phyloP scores from a whole-genome alignment of 2,113 vertebrate genomes.

The Tachycineta bicolor region DNA sequence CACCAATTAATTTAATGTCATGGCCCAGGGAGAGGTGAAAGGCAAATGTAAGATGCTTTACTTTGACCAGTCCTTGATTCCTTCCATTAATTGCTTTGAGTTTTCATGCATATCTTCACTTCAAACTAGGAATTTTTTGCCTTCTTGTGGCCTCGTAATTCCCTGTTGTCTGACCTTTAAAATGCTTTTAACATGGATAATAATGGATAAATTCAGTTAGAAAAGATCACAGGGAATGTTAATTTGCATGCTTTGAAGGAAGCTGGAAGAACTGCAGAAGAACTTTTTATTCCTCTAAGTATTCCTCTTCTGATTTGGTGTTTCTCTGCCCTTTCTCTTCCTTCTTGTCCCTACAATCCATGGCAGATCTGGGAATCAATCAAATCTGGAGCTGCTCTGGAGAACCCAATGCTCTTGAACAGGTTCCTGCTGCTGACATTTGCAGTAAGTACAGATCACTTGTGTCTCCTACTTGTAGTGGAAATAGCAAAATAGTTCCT shows the following conservation, averaged over 20 bases:
- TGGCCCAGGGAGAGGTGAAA: not conserved
- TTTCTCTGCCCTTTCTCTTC: not conserved
- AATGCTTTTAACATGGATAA: not conserved
- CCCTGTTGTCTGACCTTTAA: not conserved
- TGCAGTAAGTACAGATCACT: conserved; percentile 80
- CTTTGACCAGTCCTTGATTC: not conserved
- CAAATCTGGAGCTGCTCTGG: conserved; percentile 84
- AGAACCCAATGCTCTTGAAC: conserved; percentile 87
- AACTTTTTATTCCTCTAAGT: too few species aligned
- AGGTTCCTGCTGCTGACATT: conserved; percentile 94
- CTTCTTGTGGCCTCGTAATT: not conserved
- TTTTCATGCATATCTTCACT: not conserved
- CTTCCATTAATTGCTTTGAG: not conserved
- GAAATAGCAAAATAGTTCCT: not conserved
- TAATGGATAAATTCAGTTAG: not conserved
- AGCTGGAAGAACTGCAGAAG: not conserved
- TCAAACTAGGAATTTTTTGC: not conserved
- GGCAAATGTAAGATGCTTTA: not conserved
- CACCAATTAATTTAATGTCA: not conserved
- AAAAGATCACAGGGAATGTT: not conserved
- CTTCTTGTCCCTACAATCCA: not conserved
- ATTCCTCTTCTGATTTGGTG: too few species aligned
- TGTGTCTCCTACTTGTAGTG: not conserved
- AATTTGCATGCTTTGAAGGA: not conserved
- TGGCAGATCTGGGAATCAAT: conserved; percentile 92